Percentiles rank a stretch among this genome's conserved stretches.
These are phyloP conservation scores for Ctenicera cuprea DNA, from an alignment of 2,888 invertebrate genomes.

Conservation along the genomic window DNA sequence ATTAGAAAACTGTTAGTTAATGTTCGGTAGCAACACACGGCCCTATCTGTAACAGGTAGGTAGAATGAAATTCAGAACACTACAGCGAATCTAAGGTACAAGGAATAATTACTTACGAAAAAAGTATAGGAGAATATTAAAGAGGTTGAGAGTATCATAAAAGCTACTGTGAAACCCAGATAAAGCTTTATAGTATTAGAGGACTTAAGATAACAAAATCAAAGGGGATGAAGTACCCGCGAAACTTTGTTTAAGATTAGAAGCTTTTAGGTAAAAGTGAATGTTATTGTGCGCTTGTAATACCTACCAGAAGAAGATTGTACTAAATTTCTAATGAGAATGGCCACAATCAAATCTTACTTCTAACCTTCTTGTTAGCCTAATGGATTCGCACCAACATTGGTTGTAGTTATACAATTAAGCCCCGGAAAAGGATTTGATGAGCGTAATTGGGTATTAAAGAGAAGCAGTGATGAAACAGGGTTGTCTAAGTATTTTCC, in stretches of 20 bases:
- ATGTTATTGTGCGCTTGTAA: neutral
- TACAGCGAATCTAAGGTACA: no score
- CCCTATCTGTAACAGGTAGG: neutral
- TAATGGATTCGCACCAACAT: slow-evolving; percentile 18
- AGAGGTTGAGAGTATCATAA: neutral
- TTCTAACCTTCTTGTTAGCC: slow-evolving; percentile 15
- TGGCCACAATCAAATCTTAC: slow-evolving; percentile 15
- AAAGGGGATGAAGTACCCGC: neutral
- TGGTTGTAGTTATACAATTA: slow-evolving; percentile 17
- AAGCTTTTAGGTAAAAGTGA: no score
- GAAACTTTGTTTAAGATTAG: slow-evolving; percentile 1
- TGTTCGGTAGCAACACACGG: neutral
- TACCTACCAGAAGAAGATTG: neutral
- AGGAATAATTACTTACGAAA: no score
- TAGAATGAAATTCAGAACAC: slow-evolving; percentile 8
- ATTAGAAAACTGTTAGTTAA: slow-evolving; percentile 29
- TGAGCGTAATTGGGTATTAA: slow-evolving; percentile 17
- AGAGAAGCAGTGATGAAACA: slow-evolving; percentile 8
- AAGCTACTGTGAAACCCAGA: neutral
- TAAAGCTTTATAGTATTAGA: neutral
- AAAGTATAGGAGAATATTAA: neutral
- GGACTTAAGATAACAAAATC: slow-evolving; percentile 5
- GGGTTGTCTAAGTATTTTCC: slow-evolving; percentile 3
- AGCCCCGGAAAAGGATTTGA: slow-evolving; percentile 12
- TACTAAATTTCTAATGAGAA: slow-evolving; percentile 2